Evolutionary conservation across 2,113 vertebrate genomes (phyloP).

Genomic region (Girardinichthys multiradiatus): DNA sequence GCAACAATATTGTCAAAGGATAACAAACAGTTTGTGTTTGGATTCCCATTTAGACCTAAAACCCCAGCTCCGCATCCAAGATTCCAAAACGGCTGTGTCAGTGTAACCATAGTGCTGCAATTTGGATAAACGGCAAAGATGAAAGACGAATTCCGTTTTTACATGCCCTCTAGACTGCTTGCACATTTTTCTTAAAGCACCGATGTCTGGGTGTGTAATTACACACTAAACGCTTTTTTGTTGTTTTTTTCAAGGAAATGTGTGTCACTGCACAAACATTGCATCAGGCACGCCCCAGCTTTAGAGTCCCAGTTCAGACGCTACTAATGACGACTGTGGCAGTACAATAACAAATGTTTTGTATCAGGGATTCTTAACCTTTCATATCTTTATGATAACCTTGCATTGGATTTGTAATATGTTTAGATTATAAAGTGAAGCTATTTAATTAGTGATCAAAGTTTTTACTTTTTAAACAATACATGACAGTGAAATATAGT

Average conservation of each 20-base stretch:
- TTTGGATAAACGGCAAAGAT: constrained; percentile 73
- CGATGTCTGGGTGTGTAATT: constrained; percentile 74
- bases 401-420: constrained; percentile 5
- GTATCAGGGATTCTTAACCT: constrained; percentile 7
- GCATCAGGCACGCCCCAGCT: not conserved
- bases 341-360: constrained; percentile 47
- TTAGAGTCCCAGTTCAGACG: constrained; percentile 19
- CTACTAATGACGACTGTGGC: constrained; percentile 25
- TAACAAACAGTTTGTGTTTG: constrained; percentile 66
- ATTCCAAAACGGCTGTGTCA: constrained; percentile 66
- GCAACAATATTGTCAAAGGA: constrained; percentile 55
- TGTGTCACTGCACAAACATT: constrained; percentile 59
- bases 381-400: constrained; percentile 4
- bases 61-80: constrained; percentile 53
- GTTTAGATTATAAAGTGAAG: not conserved
- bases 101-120: constrained; percentile 67
- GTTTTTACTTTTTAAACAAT: not conserved
- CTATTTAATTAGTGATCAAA: not conserved
- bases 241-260: constrained; percentile 46
- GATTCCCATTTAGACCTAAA: constrained; percentile 61
- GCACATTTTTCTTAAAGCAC: constrained; percentile 67
- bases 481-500: not conserved
- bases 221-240: constrained; percentile 60
- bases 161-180: constrained; percentile 70
- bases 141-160: constrained; percentile 69